Base-by-base conservation (phyloP, 2,888 invertebrate species). In the Pseudococcus longispinus region DNA sequence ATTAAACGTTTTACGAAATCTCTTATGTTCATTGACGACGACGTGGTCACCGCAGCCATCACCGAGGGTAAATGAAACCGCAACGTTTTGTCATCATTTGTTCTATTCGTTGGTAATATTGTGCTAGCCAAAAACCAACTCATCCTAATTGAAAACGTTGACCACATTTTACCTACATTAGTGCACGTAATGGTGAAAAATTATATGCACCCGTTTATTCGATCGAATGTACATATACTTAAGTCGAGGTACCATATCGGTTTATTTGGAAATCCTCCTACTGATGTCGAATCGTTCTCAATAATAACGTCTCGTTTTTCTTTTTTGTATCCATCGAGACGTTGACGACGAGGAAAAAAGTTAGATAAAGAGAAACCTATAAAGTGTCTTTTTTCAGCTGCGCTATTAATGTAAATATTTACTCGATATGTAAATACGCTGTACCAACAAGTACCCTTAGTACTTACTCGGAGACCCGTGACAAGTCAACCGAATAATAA, bases 41-140 rank as follows among this genome's bases (percentile, higher is more conserved):
- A 23, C 1, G 29, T 15, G 29, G 32, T 70, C 29, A 70, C 29
- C 70, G 29, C 70, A 29, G 23, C 51, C 51, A n/a, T 23, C 55
- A 20, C 55, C 2, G 2, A 0, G 29, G 37, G 8, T 6, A 2
- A 37, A 37, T 37, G 37, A 70, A 70, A 70, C 70, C 70, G 29
- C 70, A 70, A 70, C 70, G 29, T 70, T 70, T 70, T 70, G 70
- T 70, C 70, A 70, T 70, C 70, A 70, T 70, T 70, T 70, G 29
- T 70, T 29, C 29, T 15, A 29, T 23, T 60, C 60, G 60, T 23
- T 23, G 60, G 11, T 70, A 29, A 70, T 70, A 29, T 18, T 5
- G 11, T 37, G 8, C 37, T 9, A 23, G 1, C 70, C 15, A 29
- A 70, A 70, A 29, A 29, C 29, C 70, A 32, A 60, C 23, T 70